Base-by-base conservation (phyloP, 2,797 vertebrate species). In the Pangasius sanitwongsei region DNA sequence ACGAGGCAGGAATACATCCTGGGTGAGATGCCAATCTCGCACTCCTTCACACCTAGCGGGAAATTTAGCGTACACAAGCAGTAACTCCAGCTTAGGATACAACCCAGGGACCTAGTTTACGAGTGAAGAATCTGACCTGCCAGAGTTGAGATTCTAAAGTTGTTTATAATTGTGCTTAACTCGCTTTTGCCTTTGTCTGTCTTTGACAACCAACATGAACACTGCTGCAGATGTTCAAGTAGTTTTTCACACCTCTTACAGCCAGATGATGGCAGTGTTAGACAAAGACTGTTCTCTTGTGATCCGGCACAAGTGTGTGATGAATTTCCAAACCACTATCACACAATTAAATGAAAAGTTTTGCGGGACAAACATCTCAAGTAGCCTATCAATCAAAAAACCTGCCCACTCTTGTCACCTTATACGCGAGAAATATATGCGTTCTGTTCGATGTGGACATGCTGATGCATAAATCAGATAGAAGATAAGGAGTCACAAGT, bases 201-300 rank as follows among this genome's bases (percentile, higher is more conserved):
- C 12, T 55, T n/a, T 53, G 44, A 31, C 2, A 77, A 7, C 5
- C 53, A n/a, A 53, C 15, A 31, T 8, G 2, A n/a, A 1, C 41
- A 25, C 41, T 12, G 41, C 69, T 72, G 69, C 34, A 69, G 59
- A 8, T 18, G 4, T 12, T 50, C 55, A 25, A 61, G 59, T 61
- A 23, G 65, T 37, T 70, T 70, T 70, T 28, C 48, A 53, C 16
- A 12, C 63, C 59, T 67, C 31, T 20, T 34, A 53, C 48, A 72
- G 25, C 48, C 87, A 74, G 53, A n/a, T 59, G 87, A 77, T 88
- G 87, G 87, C 87, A 85, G 31, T 77, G 87, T 88, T 88, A 9
- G 13, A 75, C 87, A 88, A 85, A 31, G 15, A 25, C 25, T 31
- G 48, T 23, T 31, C 6, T 77, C 13, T 6, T 50, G 7, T 31